phyloP scores from a whole-genome alignment of 2,797 vertebrate genomes.

The Oreonectes daqikongensis region DNA sequence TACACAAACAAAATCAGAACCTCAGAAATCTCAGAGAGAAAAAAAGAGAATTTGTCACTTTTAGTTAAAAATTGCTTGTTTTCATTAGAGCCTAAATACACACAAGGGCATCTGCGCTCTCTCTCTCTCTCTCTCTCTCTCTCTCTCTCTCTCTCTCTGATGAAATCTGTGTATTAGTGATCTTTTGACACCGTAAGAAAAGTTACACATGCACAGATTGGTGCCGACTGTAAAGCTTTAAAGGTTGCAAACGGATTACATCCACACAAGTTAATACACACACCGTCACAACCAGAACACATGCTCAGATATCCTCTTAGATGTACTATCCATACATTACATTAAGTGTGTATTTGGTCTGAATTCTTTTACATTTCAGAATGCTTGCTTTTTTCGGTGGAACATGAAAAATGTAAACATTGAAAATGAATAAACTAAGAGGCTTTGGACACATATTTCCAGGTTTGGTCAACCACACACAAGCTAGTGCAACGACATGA shows the following conservation, averaged over 20 bases:
- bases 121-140: background rate
- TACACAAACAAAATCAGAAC: background rate
- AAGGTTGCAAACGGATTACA: background rate
- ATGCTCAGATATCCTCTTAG: background rate
- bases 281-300: background rate
- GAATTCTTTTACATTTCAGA: background rate
- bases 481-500: background rate
- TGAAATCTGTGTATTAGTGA: constrained; percentile 6
- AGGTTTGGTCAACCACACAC: too few relatives aligned
- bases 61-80: background rate
- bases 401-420: background rate
- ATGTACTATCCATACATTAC: background rate
- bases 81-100: background rate
- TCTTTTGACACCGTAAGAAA: background rate
- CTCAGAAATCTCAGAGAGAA: background rate
- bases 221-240: background rate
- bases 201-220: constrained; percentile 4
- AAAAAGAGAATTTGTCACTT: background rate
- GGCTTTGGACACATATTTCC: too few relatives aligned
- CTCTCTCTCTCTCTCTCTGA: background rate
- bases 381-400: background rate
- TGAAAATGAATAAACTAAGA: too few relatives aligned
- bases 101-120: background rate
- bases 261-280: background rate
- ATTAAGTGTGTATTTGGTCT: background rate